These are phyloP conservation scores for Reticulitermes lucifugus DNA, from an alignment of 2,888 invertebrate species.

Conservation along the genomic window DNA sequence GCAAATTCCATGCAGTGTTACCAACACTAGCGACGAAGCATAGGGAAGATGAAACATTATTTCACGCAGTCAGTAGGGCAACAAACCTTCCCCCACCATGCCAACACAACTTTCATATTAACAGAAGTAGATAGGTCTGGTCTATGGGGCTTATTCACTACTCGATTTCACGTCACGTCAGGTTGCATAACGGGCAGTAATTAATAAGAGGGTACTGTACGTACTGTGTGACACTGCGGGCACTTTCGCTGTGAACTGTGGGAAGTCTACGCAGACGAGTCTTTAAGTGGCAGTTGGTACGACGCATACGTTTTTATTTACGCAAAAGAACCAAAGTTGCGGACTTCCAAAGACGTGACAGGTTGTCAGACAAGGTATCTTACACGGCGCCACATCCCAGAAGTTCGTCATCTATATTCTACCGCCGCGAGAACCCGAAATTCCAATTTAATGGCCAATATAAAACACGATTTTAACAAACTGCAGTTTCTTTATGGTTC, in stretches of 20 bases:
- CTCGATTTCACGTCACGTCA: constrained; percentile 26
- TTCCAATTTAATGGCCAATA: too few species aligned
- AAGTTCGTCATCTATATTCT: too few species aligned
- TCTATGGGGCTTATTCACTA: constrained; percentile 29
- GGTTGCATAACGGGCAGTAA: constrained; percentile 25
- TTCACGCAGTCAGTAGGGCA: constrained; percentile 11
- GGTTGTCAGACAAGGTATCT: too few species aligned
- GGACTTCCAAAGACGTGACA: too few species aligned
- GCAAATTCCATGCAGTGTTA: background rate
- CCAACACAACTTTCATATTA: constrained; percentile 12
- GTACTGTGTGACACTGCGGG: background rate
- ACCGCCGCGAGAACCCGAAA: too few species aligned
- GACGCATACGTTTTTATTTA: too few species aligned
- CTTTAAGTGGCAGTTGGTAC: background rate
- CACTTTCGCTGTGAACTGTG: constrained; percentile 22
- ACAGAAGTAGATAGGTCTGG: background rate
- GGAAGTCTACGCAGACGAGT: background rate
- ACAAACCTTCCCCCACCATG: background rate
- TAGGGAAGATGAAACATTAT: constrained; percentile 4
- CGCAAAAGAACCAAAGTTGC: background rate
- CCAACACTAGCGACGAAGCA: background rate
- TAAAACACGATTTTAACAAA: too few species aligned
- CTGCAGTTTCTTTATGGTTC: too few species aligned
- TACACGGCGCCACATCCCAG: too few species aligned
- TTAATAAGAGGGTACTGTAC: constrained; percentile 8